Evolutionary conservation across 2,888 invertebrate genomes (phyloP), one percentile per base, ranked within the genome.

Genomic region (Chalcosyrphus nemorum): DNA sequence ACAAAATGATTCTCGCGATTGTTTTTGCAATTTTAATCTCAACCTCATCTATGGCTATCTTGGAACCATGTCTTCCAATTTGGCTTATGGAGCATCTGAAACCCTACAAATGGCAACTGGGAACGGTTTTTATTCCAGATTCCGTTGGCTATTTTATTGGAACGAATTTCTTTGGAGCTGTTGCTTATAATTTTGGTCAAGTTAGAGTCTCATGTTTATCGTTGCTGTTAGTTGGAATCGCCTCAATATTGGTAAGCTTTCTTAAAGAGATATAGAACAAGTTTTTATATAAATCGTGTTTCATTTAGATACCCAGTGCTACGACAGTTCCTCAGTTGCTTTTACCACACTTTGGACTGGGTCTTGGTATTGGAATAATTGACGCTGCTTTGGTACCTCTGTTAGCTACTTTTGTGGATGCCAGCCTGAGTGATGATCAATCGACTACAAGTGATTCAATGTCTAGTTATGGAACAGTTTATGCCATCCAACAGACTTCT

Each of bases 41-140:
- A 11, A 96, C 97, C 0, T 95, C 95, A 11, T 94, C 96, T 0
- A 96, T 97, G 94, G 95, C 97, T 0, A 94, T 96, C 86, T 90
- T 97, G 86, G 97, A 97, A 89, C 95, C 97, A 0, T 96, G 96
- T 81, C 92, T 97, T 13, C 97, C 97, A 0, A 94, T 96, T 87
- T 97, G 97, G 96, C 91, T 97, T 43, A 93, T 95, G 89, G 89
- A 91, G 86, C 88, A 92, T 81, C 82, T 92, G 0, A 89, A 90
- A 68, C 90, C 91, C 0, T 90, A 89, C 54, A 91, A 91, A 81
- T 95, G 95, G 95, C 95, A 95, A 89, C 90, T 95, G 88, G 97
- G 97, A 2, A 94, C 95, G 0, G 96, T 96, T 4, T 97, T 97
- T 88, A 94, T 97, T 81, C 97, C 97, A 0, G 97, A 97, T 90